phyloP scores from a whole-genome alignment of 2,113 vertebrate genomes.

The Crotalus horridus region DNA sequence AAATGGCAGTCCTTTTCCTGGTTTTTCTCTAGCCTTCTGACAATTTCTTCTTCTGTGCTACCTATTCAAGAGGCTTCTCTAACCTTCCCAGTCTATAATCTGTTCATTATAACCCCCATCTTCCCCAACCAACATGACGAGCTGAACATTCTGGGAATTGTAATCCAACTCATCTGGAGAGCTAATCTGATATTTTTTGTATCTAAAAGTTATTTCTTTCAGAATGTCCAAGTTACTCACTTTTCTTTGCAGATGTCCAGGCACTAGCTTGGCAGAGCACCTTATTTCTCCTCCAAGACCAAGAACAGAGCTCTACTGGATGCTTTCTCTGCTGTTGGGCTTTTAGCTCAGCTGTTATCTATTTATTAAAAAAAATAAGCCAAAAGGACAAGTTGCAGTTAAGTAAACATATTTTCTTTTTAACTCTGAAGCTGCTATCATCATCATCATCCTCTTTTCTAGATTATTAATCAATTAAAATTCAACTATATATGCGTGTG shows the following conservation, averaged over 20 bases:
- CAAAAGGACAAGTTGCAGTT: slow-evolving; percentile 38
- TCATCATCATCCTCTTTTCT: slow-evolving; percentile 16
- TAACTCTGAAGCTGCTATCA: slow-evolving; percentile 35
- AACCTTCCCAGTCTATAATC: neutral
- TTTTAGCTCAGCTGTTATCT: slow-evolving; percentile 56
- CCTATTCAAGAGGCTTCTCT: neutral
- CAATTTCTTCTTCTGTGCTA: neutral
- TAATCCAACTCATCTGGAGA: neutral
- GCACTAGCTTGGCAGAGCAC: neutral
- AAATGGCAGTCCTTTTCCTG: neutral
- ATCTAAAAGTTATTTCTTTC: slow-evolving; percentile 10
- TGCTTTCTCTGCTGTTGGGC: slow-evolving; percentile 21
- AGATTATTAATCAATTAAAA: neutral
- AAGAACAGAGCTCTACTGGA: neutral
- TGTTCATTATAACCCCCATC: neutral
- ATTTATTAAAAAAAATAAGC: slow-evolving; percentile 50
- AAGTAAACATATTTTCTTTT: slow-evolving; percentile 29
- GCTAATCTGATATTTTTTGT: slow-evolving; percentile 12
- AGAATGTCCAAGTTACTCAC: neutral
- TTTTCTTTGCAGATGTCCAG: neutral
- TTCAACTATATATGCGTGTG: neutral
- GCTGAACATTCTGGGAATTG: neutral
- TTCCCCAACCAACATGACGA: neutral
- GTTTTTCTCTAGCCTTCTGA: slow-evolving; percentile 8
- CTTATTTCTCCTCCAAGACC: neutral